phyloP scores from a whole-genome alignment of 1,140 invertebrate genomes.

The Drosophila hydei region DNA sequence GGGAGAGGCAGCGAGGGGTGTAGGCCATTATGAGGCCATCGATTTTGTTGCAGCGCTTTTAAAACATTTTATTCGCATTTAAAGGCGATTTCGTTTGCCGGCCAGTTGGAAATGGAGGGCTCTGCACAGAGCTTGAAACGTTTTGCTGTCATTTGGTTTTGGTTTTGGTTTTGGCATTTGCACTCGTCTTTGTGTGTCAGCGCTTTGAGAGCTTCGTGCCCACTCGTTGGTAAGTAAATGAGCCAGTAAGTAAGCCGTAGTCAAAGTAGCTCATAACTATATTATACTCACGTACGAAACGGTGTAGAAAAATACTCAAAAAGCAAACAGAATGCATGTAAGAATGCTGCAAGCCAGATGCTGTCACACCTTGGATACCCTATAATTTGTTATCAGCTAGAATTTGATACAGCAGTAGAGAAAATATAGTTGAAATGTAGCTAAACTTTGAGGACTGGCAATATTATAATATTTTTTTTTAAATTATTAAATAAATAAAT shows the following conservation, averaged over 20 bases:
- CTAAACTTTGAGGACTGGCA: too few relatives aligned
- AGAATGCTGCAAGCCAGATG: background rate
- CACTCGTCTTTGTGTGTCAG: conserved; percentile 46
- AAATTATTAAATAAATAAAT: background rate
- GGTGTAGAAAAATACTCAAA: conserved; percentile 70
- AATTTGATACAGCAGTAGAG: too few relatives aligned
- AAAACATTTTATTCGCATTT: conserved; percentile 66
- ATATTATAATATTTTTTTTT: too few relatives aligned
- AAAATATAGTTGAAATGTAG: too few relatives aligned
- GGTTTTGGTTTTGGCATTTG: conserved; percentile 8
- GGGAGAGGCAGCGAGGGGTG: conserved; percentile 10
- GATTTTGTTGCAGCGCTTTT: conserved; percentile 62
- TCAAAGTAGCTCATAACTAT: conserved; percentile 80
- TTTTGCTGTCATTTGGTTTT: conserved; percentile 53
- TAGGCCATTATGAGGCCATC: conserved; percentile 73
- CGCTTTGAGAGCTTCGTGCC: conserved; percentile 38
- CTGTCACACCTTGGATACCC: conserved; percentile 5
- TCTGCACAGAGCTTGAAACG: conserved; percentile 9
- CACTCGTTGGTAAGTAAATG: conserved; percentile 43
- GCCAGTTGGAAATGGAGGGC: background rate
- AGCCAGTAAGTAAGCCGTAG: conserved; percentile 63
- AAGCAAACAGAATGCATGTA: conserved; percentile 31
- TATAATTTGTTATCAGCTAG: background rate
- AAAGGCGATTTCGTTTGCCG: conserved; percentile 68
- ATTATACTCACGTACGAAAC: conserved; percentile 79